Base-by-base conservation (phyloP, 2,888 invertebrate species). In the Furcula furcula region DNA sequence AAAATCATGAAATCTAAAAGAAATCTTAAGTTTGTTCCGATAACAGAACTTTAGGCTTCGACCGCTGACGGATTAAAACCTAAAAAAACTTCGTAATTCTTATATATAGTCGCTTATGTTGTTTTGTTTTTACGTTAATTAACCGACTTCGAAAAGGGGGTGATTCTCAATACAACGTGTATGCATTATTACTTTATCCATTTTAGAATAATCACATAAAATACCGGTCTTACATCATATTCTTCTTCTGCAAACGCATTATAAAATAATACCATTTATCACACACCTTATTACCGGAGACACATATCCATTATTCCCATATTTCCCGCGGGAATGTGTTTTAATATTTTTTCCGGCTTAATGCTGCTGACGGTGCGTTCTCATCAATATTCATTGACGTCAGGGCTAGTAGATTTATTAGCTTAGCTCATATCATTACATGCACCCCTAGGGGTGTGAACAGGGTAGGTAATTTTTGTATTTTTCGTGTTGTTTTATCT, bases 381-480 rank as follows among this genome's bases (percentile, higher is more conserved):
- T 54, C 76, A 81, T 81, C 79, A 78, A 80, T 80, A 76, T 79
- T 79, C 77, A 79, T 79, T 55, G 70, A 52, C 54, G 75, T 73
- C 78, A 61, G 53, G 32, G 40, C 27, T 27, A 29, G 60, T 59
- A 62, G 75, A 77, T 78, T 75, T 81, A 79, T 81, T 73, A 76
- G 65, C 45, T 33, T 39, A 42, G 50, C 58, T 62, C 66, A 65
- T 71, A 72, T 67, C 66, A 74, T 73, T 73, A 69, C 50, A 30
- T 27, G 39, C 18, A 27, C 13, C 25, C 19, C n/a, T 6, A 11
- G 26, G 30, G 30, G 35, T 30, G 18, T 26, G 25, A 19, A 13
- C 15, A 20, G 7, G 23, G 10, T 11, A 32, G 23, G 10, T 11
- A 32, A 32, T 34, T 25, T 29, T 36, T 30, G 29, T 36, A 20